Percentiles rank a stretch among this genome's conserved stretches.
Conservation (phyloP, 2,797 vertebrate genomes). For the Antrozous pallidus region DNA sequence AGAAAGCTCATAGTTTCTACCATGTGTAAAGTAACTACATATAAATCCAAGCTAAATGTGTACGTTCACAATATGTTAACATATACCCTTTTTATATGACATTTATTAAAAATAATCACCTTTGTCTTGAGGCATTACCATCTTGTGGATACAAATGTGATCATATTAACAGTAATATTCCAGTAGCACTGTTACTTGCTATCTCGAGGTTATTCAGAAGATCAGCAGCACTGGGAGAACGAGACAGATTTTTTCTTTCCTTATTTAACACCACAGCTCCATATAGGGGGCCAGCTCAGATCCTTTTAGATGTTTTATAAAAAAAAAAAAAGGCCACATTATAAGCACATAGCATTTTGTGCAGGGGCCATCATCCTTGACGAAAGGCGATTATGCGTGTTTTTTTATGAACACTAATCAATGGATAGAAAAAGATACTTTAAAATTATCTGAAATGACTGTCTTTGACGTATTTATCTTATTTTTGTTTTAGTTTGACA, state of each 20-base stretch:
- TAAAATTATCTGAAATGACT: background rate
- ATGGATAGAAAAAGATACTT: background rate
- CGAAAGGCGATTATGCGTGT: background rate
- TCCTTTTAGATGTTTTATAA: background rate
- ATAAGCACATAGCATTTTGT: background rate
- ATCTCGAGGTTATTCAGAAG: background rate
- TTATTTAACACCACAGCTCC: fast-evolving
- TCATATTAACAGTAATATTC: background rate
- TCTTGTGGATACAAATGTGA: background rate
- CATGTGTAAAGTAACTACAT: background rate
- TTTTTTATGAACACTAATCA: background rate
- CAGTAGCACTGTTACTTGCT: background rate
- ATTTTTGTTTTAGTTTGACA: background rate
- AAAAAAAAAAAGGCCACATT: background rate
- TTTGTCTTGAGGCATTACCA: background rate
- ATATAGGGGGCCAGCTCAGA: background rate
- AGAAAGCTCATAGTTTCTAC: background rate
- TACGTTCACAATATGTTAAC: background rate
- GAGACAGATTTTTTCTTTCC: background rate
- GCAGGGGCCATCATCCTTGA: background rate
- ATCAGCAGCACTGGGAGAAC: background rate
- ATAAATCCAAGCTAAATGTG: background rate
- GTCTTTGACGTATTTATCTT: background rate
- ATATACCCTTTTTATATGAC: background rate
- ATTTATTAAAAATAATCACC: background rate